Percentiles rank a stretch among this genome's conserved stretches.
These are phyloP conservation scores for Hirudinaria manillensis DNA, from an alignment of 2,888 invertebrate genomes.

Conservation along the genomic window DNA sequence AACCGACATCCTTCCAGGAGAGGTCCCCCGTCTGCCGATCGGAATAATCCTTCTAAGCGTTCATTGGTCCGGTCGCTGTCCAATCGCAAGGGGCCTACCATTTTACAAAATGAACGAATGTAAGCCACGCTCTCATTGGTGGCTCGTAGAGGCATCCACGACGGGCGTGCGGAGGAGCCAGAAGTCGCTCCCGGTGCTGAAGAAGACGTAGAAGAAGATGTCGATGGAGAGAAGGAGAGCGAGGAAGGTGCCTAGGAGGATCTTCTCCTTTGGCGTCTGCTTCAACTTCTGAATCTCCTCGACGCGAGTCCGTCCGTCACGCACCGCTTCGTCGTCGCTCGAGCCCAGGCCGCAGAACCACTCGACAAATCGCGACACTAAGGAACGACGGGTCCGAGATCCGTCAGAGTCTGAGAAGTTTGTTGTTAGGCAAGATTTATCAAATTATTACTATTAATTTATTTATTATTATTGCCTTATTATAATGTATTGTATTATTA, in stretches of 20 bases:
- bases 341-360: conserved; percentile 47
- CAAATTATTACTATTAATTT: neutral
- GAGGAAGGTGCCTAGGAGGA: conserved; percentile 34
- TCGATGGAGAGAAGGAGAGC: conserved; percentile 34
- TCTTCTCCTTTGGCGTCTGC: conserved; percentile 35
- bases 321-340: conserved; percentile 13
- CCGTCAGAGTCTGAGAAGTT: neutral
- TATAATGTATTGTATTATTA: too few species aligned
- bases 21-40: too few species aligned
- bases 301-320: neutral
- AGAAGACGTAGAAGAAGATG: conserved; percentile 37
- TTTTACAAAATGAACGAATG: too few species aligned
- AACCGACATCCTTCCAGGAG: neutral
- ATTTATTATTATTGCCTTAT: too few species aligned
- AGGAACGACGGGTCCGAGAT: neutral
- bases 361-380: conserved; percentile 23
- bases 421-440: neutral
- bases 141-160: neutral
- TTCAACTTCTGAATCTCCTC: conserved; percentile 20
- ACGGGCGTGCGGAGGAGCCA: conserved; percentile 26
- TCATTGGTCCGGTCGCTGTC: too few species aligned
- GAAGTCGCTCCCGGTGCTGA: conserved; percentile 38
- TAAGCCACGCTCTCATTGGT: neutral
- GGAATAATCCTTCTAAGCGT: too few species aligned
- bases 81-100: neutral